Conservation (phyloP, 2,797 vertebrate species). For the Cyclura pinguis region DNA sequence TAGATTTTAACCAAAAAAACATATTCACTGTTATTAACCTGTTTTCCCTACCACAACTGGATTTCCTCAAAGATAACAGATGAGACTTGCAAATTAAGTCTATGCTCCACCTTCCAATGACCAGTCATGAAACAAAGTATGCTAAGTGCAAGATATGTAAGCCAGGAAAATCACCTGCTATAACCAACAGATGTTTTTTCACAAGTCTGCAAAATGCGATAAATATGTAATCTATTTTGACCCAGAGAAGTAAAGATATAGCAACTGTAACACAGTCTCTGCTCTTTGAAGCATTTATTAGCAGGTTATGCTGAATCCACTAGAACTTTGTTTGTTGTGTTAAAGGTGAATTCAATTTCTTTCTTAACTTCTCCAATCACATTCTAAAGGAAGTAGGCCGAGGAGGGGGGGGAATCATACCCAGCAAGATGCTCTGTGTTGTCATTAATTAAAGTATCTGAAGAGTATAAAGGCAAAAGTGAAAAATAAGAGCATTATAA, state of each 20-base stretch:
- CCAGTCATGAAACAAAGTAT: no score
- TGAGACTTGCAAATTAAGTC: no score
- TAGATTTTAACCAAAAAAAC: no score
- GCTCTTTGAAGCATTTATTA: neutral
- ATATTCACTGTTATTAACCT: no score
- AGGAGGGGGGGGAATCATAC: neutral
- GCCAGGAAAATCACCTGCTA: no score
- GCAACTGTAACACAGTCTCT: neutral
- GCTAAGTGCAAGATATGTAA: no score
- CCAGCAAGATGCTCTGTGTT: constrained; percentile 29
- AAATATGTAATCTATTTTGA: neutral
- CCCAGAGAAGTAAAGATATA: neutral
- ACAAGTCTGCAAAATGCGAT: no score
- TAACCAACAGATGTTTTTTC: no score
- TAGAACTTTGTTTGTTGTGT: constrained; percentile 4
- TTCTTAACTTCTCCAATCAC: constrained; percentile 1
- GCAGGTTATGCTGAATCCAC: neutral
- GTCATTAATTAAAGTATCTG: constrained; percentile 13
- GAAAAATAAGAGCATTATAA: constrained; percentile 23
- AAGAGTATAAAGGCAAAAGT: constrained; percentile 21
- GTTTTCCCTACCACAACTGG: no score
- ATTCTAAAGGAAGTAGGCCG: neutral
- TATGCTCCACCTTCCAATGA: no score
- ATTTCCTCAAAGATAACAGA: no score
- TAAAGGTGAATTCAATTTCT: constrained; percentile 11